Evolutionary conservation across 2,888 invertebrate species (phyloP), one percentile per base, ranked within the genome.

Genomic region (Patella pellucida): DNA sequence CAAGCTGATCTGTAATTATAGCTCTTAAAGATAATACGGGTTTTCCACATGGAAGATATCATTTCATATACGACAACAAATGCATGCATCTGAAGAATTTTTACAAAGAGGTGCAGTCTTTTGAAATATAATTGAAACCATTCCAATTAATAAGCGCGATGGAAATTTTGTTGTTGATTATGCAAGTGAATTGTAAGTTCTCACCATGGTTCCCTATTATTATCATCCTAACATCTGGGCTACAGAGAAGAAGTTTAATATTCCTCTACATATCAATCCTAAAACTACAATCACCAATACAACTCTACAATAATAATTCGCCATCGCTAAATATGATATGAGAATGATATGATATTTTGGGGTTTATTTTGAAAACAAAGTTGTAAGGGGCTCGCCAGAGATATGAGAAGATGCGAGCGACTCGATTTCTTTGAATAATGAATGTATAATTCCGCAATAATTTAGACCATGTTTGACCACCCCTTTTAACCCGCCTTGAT

Each of bases 381-480:
- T 62, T 19, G 23, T 23, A 62, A 62, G 62, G 19, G 23, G 23
- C 2, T 23, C 23, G 23, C 12, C 19, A 62, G 62, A 62, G 62
- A 62, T 62, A 62, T 19, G 23, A 62, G 62, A 62, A 62, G 62
- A 62, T 23, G 62, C 19, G 19, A 23, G 19, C 11, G 15, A 62
- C 23, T 62, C 14, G 19, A 23, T 19, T 23, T 62, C 62, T 62
- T 62, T 62, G 62, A 23, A 62, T 23, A 62, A 14, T 11, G 23
- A 62, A 23, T 23, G 19, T 23, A 23, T 23, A 62, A 62, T 62
- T 62, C 19, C 19, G 62, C 19, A 23, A 23, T 62, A 62, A 62
- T 62, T 62, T 62, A 23, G 62, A 62, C 62, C 62, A 62, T 62
- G 62, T 62, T 41, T 62, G 62, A 62, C 62, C 62, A 62, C 62